These are phyloP conservation scores for Hemichromis elongatus DNA, from an alignment of 2,113 vertebrate species.

Conservation along the genomic window DNA sequence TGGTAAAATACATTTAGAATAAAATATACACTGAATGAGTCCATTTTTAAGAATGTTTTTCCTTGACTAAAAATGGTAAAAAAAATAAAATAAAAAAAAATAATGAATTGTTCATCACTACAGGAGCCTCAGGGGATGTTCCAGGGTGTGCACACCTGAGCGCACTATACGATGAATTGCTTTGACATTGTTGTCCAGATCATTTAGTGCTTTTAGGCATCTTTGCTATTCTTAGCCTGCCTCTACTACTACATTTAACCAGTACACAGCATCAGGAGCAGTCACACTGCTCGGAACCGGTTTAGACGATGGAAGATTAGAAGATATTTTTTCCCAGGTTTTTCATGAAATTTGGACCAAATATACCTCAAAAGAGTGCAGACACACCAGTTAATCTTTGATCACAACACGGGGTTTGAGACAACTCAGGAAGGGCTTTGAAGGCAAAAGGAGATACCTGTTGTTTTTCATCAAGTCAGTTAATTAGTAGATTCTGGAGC, in stretches of 20 bases:
- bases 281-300: neutral
- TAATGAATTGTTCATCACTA: neutral
- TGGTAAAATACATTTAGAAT: neutral
- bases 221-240: conserved; percentile 22
- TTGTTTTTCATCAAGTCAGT: neutral
- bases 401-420: neutral
- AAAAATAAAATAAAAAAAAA: fast-evolving
- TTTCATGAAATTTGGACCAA: neutral
- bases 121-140: neutral
- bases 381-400: neutral
- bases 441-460: neutral
- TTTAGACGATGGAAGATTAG: neutral
- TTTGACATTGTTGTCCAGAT: conserved; percentile 34
- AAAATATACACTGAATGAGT: neutral
- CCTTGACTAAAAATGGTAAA: neutral
- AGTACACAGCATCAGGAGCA: neutral
- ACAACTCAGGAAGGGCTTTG: neutral
- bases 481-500: neutral
- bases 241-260: neutral
- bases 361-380: neutral
- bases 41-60: neutral
- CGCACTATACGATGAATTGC: neutral
- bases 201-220: conserved; percentile 36
- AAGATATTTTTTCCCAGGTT: neutral
- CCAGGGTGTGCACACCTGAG: neutral